Conservation (phyloP, 2,888 invertebrate species). For the Folsomia candida region DNA sequence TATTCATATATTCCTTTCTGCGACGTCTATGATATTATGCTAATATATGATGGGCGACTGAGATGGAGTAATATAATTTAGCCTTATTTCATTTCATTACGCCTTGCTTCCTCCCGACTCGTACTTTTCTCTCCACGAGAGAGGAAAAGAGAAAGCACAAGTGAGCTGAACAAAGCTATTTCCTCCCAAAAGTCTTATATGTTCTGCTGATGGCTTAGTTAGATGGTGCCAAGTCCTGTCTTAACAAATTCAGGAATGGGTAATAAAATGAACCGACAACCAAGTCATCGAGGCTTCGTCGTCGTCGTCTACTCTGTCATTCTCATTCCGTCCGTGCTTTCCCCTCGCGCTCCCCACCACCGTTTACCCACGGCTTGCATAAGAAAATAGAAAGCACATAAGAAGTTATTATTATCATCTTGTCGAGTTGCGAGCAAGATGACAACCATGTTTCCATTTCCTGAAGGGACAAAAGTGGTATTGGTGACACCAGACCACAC, state of each 20-base stretch:
- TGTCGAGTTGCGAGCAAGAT: not conserved
- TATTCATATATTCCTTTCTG: slow-evolving; percentile 11
- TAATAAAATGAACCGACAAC: slow-evolving; percentile 10
- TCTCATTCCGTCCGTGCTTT: not conserved
- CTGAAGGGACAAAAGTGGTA: not conserved
- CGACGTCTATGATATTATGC: slow-evolving; percentile 12
- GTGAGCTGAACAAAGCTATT: not conserved
- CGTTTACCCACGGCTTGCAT: not conserved
- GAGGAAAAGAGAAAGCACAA: not conserved
- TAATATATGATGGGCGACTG: slow-evolving; percentile 15
- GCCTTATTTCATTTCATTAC: slow-evolving; percentile 22
- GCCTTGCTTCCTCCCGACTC: slow-evolving; percentile 1
- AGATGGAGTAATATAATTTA: slow-evolving; percentile 16
- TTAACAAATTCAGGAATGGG: slow-evolving; percentile 13
- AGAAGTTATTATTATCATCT: slow-evolving; percentile 8
- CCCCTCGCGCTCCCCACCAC: not conserved
- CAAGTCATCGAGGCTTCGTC: not conserved
- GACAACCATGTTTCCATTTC: slow-evolving; percentile 10
- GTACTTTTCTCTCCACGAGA: not conserved
- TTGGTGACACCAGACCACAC: too few relatives aligned
- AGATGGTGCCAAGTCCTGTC: slow-evolving; percentile 20
- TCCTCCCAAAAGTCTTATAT: slow-evolving; percentile 1
- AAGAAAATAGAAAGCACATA: not conserved
- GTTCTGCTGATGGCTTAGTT: slow-evolving; percentile 7
- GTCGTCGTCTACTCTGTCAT: not conserved